Conservation (phyloP, 2,797 vertebrate genomes). For the Anas bahamensis region DNA sequence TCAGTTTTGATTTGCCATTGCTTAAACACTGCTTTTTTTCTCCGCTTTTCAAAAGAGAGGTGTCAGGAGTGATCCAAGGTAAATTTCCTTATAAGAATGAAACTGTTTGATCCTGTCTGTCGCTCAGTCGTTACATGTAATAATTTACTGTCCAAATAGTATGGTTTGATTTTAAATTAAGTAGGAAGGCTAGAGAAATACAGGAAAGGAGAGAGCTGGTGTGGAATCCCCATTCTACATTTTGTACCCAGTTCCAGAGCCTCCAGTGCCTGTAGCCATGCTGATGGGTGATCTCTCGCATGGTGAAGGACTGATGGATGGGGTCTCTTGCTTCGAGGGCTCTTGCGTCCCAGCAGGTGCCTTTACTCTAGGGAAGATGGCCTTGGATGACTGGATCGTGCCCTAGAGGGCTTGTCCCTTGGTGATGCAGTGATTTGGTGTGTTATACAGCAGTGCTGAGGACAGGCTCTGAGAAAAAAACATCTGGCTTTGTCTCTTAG, state of each 20-base stretch:
- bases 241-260: not conserved
- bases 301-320: fast-evolving
- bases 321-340: not conserved
- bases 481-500: not conserved
- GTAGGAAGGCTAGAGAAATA: not conserved
- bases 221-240: not conserved
- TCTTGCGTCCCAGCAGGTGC: not conserved
- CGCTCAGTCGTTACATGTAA: not conserved
- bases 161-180: not conserved
- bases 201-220: not conserved
- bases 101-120: not conserved
- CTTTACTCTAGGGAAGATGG: no score
- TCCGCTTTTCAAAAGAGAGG: not conserved
- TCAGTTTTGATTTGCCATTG: not conserved
- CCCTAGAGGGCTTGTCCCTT: not conserved
- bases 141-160: not conserved
- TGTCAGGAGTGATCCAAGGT: not conserved
- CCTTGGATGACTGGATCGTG: not conserved
- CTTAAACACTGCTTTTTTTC: not conserved
- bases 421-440: not conserved
- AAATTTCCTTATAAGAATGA: not conserved
- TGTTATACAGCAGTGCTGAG: not conserved
- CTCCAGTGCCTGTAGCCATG: not conserved
- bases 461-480: not conserved
- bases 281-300: fast-evolving